These are phyloP conservation scores for Cheiracanthium punctorium DNA, from an alignment of 2,888 invertebrate genomes.

Conservation along the genomic window DNA sequence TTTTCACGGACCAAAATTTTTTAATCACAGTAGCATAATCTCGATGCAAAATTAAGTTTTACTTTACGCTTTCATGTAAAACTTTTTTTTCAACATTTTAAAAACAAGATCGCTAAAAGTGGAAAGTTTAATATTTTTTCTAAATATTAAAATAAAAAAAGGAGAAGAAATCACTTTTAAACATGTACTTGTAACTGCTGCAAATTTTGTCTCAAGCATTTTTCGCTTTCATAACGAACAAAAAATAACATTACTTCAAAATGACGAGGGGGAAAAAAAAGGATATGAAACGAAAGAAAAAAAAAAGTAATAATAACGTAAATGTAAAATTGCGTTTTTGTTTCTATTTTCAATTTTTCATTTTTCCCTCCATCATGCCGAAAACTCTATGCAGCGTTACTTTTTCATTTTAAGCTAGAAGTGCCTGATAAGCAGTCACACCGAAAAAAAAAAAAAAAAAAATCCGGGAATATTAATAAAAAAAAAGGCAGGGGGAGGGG, in stretches of 20 bases:
- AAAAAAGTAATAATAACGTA: slow-evolving; percentile 14
- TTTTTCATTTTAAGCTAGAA: slow-evolving; percentile 15
- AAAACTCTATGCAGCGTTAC: slow-evolving; percentile 22
- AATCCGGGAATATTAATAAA: slow-evolving; percentile 30
- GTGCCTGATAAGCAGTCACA: slow-evolving; percentile 57
- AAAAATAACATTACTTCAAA: slow-evolving; percentile 18
- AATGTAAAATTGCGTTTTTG: slow-evolving; percentile 40
- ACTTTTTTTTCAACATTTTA: too few species aligned
- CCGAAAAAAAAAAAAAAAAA: slow-evolving; percentile 57
- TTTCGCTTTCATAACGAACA: slow-evolving; percentile 5
- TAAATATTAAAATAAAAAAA: background rate
- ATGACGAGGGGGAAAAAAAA: too few species aligned
- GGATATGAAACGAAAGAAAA: background rate
- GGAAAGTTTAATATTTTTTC: background rate
- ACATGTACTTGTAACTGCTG: background rate
- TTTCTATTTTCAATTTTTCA: slow-evolving; percentile 19
- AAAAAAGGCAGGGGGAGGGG: slow-evolving; percentile 24
- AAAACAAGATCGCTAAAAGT: background rate
- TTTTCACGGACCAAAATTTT: background rate
- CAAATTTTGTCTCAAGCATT: background rate
- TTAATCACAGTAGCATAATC: background rate
- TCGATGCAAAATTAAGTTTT: background rate
- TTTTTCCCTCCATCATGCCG: background rate
- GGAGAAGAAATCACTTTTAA: background rate
- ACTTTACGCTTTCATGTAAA: too few species aligned